Conservation (phyloP, 30 jellyfish, hydroid and myxozoan species). For the Nemopilema nomurai region DNA sequence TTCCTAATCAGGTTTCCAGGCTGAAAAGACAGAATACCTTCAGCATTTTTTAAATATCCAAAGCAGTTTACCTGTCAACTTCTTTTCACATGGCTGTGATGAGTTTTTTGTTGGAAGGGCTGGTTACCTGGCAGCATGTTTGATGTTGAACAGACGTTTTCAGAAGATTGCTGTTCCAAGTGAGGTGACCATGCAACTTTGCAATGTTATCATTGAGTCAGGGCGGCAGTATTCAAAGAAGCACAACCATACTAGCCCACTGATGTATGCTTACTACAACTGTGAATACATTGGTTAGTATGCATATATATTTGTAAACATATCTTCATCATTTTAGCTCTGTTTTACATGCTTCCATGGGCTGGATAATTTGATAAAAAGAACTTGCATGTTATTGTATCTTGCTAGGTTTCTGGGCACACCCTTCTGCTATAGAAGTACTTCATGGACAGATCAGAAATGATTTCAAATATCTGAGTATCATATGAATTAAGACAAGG, state of each 20-base stretch:
- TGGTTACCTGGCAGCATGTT: constrained; percentile 92
- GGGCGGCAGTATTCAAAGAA: constrained; percentile 82
- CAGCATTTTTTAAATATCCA: constrained; percentile 81
- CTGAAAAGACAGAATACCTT: constrained; percentile 74
- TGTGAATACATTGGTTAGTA: constrained; percentile 82
- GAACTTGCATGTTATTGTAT: no score
- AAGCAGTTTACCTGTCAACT: constrained; percentile 63
- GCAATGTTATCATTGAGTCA: constrained; percentile 84
- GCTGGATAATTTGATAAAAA: not conserved
- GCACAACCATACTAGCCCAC: constrained; percentile 77
- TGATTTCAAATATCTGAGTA: constrained; percentile 34
- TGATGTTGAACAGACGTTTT: constrained; percentile 71
- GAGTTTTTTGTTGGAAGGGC: constrained; percentile 98
- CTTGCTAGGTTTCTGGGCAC: no score
- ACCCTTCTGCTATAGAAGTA: no score
- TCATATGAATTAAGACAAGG: constrained; percentile 1
- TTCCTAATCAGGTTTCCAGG: constrained; percentile 69
- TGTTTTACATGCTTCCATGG: not conserved
- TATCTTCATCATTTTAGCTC: not conserved
- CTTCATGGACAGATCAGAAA: constrained; percentile 34
- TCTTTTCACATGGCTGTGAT: constrained; percentile 92
- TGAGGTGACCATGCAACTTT: constrained; percentile 78
- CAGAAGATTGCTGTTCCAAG: constrained; percentile 58
- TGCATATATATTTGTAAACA: not conserved
- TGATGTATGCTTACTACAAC: constrained; percentile 85